phyloP scores from a whole-genome alignment of 2,113 vertebrate genomes.

The Tenebrosternarchus preto region DNA sequence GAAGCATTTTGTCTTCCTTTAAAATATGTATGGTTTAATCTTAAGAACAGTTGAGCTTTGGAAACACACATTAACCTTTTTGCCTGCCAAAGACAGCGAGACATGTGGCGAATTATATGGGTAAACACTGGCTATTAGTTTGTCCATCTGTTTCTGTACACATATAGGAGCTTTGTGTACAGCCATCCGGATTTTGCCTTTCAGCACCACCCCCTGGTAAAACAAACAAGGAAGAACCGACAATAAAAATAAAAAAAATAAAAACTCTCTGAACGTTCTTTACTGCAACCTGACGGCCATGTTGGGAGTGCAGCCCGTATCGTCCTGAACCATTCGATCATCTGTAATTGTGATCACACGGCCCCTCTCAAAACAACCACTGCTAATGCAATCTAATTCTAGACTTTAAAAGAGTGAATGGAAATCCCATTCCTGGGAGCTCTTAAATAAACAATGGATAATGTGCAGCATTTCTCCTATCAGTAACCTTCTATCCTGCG shows the following conservation, averaged over 20 bases:
- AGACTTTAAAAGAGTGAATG: conserved; percentile 63
- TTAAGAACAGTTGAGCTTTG: conserved; percentile 13
- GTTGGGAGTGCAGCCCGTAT: conserved; percentile 25
- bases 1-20: conserved; percentile 8
- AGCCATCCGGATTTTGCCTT: not conserved
- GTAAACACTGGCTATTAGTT: conserved; percentile 42
- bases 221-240: conserved; percentile 18
- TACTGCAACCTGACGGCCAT: not conserved
- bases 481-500: conserved; percentile 65
- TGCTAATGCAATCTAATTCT: conserved; percentile 62
- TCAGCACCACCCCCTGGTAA: conserved; percentile 24
- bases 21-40: conserved; percentile 15
- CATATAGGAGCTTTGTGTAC: conserved; percentile 18
- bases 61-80: conserved; percentile 28
- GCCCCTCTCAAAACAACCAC: conserved; percentile 57
- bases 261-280: not conserved
- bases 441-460: conserved; percentile 76
- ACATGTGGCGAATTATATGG: conserved; percentile 32
- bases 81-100: conserved; percentile 11
- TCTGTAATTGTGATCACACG: conserved; percentile 73
- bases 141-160: conserved; percentile 41
- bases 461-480: conserved; percentile 68
- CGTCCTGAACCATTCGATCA: conserved; percentile 59
- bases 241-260: not conserved
- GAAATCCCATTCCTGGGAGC: conserved; percentile 67